These are phyloP conservation scores for Passer montanus DNA, from an alignment of 2,113 vertebrate species.

Conservation along the genomic window DNA sequence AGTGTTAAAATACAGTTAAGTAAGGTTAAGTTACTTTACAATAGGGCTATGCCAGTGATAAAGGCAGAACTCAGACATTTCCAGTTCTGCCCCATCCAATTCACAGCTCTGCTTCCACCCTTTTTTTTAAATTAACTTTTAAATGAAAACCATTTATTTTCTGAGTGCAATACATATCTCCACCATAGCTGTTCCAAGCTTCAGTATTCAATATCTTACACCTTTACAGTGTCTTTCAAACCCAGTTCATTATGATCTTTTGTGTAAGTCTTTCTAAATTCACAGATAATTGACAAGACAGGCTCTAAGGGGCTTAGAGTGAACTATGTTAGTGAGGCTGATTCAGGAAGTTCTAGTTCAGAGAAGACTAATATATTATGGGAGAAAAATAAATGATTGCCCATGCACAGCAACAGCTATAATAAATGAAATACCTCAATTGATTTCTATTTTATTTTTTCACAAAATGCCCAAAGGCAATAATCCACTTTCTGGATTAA, in stretches of 20 bases:
- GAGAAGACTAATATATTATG: not conserved
- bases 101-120: not conserved
- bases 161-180: not conserved
- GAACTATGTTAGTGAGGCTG: not conserved
- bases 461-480: constrained; percentile 29
- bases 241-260: constrained; percentile 7
- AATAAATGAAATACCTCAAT: constrained; percentile 17
- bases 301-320: not conserved
- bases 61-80: not conserved
- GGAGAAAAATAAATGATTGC: constrained; percentile 3
- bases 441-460: constrained; percentile 40
- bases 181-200: not conserved
- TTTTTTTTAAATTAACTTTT: not conserved
- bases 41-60: not conserved
- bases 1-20: not conserved
- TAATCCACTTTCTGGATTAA: constrained; percentile 53
- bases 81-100: not conserved
- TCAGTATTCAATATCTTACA: not conserved
- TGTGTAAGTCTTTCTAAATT: constrained; percentile 38
- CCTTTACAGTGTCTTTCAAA: constrained; percentile 5
- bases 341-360: constrained; percentile 10
- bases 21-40: not conserved
- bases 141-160: not conserved
- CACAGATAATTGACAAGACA: not conserved
- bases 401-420: not conserved